Base-by-base conservation (phyloP, 1,140 invertebrate genomes). In the Aphidius gifuensis region DNA sequence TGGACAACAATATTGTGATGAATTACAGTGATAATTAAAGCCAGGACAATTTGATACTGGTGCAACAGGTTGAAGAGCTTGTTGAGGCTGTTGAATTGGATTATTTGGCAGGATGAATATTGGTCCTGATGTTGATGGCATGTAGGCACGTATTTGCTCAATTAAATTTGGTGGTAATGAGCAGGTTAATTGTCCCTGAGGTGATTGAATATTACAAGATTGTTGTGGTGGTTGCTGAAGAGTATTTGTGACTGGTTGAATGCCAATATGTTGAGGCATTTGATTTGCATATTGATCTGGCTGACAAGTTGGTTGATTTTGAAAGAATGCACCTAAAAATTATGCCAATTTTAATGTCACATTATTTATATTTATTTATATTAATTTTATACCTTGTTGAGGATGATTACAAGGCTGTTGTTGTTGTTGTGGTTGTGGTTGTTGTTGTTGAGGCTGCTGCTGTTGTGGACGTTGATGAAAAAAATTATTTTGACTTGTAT, bases 41-140 rank as follows among this genome's bases (percentile, higher is more conserved):
- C 61, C 64, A 9, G 62, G 61, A 53, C 62, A 68, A 40, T 46
- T 58, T 2, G 47, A 39, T 6, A 50, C 49, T 2, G 49, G 64
- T 1, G 43, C n/a, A 6, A 21, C 32, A 9, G 49, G 46, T 54
- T 8, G 62, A 23, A 16, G 32, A 42, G n/a, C 23, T 21, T 55
- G 44, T 8, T 4, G 49, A 44, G 58, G 11, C 38, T 47, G 56
- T 38, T 60, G 64, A 39, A 48, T 21, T 21, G 23, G n/a, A 66
- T 60, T 69, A 45, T 59, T 71, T 0, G 77, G 79, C 0, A 80
- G 63, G 11, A 80, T 79, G 49, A 80, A 77, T 39, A 80, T 77
- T 1, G 77, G 75, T 11, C 69, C 45, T 2, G 74, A 38, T 11
- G 62, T 40, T 8, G 62, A 67, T 9, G 54, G 60, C 0, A 74